Evolutionary conservation across 2,888 invertebrate genomes (phyloP).

Genomic region (Lasioglossum malachurum): DNA sequence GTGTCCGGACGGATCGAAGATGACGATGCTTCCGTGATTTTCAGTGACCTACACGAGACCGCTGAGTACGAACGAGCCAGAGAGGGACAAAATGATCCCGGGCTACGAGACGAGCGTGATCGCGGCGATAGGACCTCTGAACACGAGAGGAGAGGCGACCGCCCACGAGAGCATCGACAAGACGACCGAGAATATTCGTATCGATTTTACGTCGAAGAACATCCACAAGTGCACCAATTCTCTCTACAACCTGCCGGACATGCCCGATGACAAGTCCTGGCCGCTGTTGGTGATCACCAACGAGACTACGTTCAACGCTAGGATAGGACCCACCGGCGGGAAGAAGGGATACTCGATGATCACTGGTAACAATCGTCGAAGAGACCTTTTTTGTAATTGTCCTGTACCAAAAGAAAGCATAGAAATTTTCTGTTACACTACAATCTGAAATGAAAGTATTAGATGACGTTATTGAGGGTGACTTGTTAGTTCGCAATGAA

Average conservation of each 20-base stretch:
- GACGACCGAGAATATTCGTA: conserved; percentile 90
- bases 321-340: conserved; percentile 95
- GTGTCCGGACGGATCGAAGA: neutral
- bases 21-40: conserved; percentile 13
- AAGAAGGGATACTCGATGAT: conserved; percentile 92
- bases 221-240: conserved; percentile 91
- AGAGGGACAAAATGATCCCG: conserved; percentile 90
- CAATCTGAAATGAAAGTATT: too few relatives aligned
- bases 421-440: too few relatives aligned
- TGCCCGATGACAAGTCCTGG: conserved; percentile 89
- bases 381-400: neutral
- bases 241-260: conserved; percentile 88
- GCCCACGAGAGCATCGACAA: conserved; percentile 92
- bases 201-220: conserved; percentile 90
- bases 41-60: conserved; percentile 91
- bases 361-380: conserved; percentile 87
- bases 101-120: conserved; percentile 92
- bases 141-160: conserved; percentile 92
- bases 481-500: too few relatives aligned
- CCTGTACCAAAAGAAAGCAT: too few relatives aligned
- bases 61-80: conserved; percentile 90
- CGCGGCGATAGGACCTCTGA: conserved; percentile 94
- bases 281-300: conserved; percentile 87
- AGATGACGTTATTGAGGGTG: too few relatives aligned
- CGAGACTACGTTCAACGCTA: conserved; percentile 89